These are phyloP conservation scores for Onychostoma macrolepis DNA, from an alignment of 2,113 vertebrate species.

Conservation along the genomic window DNA sequence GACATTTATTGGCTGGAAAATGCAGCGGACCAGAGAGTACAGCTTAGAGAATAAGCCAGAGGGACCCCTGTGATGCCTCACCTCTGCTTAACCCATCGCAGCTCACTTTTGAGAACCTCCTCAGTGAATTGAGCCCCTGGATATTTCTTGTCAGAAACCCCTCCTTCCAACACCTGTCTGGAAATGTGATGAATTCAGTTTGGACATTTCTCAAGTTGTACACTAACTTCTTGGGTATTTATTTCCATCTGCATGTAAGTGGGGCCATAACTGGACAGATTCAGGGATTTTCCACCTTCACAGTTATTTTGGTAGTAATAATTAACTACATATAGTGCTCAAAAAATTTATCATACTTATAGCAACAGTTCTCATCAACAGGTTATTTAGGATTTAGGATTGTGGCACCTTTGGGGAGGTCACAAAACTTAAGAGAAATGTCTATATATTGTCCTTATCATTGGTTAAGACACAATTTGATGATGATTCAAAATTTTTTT, in stretches of 20 bases:
- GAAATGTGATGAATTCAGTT: constrained; percentile 11
- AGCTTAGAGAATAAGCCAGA: constrained; percentile 84
- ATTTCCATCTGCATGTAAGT: background rate
- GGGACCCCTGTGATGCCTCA: constrained; percentile 62
- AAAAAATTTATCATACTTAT: background rate
- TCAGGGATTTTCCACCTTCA: constrained; percentile 2
- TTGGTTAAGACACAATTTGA: constrained; percentile 25
- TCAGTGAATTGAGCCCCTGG: constrained; percentile 27
- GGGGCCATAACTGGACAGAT: background rate
- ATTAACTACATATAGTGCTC: background rate
- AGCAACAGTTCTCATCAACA: background rate
- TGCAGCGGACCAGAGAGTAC: constrained; percentile 86
- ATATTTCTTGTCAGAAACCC: constrained; percentile 23
- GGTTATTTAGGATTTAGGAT: background rate
- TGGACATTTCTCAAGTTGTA: background rate
- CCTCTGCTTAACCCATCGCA: background rate
- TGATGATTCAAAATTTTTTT: background rate
- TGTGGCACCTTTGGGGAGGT: background rate
- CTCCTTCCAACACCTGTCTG: constrained; percentile 6
- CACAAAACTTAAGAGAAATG: background rate
- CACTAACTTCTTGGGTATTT: background rate
- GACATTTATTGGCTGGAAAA: constrained; percentile 83
- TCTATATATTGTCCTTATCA: background rate
- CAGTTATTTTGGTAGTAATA: constrained; percentile 8
- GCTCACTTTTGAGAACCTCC: background rate